Evolutionary conservation across 2,113 vertebrate species (phyloP).

Genomic region (Saccopteryx leptura): DNA sequence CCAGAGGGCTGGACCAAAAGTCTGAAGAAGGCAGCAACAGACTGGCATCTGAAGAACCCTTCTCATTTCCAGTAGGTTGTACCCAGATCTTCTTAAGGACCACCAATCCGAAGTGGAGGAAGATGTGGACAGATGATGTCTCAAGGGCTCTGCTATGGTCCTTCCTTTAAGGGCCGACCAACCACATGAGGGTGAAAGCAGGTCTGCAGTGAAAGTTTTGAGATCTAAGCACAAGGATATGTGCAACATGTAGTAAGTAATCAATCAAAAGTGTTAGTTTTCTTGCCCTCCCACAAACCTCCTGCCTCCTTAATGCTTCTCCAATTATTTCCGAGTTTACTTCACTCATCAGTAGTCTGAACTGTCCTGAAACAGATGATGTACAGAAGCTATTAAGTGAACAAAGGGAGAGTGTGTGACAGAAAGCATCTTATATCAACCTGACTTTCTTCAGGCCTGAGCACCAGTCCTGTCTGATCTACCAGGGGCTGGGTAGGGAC

Average conservation of each 20-base stretch:
- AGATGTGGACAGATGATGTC: neutral
- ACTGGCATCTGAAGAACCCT: neutral
- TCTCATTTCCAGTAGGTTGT: neutral
- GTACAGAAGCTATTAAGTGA: neutral
- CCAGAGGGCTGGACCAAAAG: too few species aligned
- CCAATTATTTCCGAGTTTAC: neutral
- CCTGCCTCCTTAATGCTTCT: neutral
- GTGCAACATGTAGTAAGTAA: fast-evolving
- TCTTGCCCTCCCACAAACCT: neutral
- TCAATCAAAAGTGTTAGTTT: neutral
- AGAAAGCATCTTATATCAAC: neutral
- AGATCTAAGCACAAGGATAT: neutral
- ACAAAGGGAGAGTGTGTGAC: neutral
- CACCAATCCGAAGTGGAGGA: neutral
- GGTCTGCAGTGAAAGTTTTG: fast-evolving
- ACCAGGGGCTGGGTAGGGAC: too few species aligned
- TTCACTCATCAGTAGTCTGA: neutral
- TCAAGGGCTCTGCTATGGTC: neutral
- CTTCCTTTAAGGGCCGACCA: neutral
- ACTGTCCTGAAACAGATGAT: neutral
- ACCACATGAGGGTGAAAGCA: fast-evolving
- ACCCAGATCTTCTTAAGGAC: neutral
- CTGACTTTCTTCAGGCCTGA: neutral
- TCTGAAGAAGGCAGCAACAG: neutral
- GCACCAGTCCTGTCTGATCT: neutral